Base-by-base conservation (phyloP, 2,797 vertebrate species). In the Coilia nasus region DNA sequence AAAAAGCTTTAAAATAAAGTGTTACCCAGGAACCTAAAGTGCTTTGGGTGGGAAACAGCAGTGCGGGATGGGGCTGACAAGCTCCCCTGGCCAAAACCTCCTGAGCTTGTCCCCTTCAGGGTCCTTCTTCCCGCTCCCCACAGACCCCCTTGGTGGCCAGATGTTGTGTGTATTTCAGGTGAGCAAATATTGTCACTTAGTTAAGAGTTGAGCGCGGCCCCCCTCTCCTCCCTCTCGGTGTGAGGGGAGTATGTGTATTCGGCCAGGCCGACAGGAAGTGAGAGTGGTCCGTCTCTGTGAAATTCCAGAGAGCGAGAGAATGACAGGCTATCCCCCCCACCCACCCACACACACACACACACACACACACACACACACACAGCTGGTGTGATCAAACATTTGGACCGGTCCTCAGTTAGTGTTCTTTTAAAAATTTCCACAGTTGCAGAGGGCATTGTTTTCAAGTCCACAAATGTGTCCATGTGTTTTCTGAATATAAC, bases 141-240 rank as follows among this genome's bases (percentile, higher is more conserved):
- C 75, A 82, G 78, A 82, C 50, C 71, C 71, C 71, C 71, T 78
- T 17, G 2, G 6, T 6, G 46, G 83, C 82, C 83, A 83, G 67
- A 81, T 85, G 59, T 44, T 78, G 31, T 57, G 87, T 83, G 87
- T 87, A 71, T 87, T 89, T 93, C 92, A 93, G 94, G 93, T 94
- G 95, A 94, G 91, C 94, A 96, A 96, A 96, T 90, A 95, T 85
- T 86, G 91, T 92, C 86, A 80, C 87, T 91, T 17, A 64, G 81
- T 87, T 86, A 85, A 89, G 90, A 87, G 84, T 78, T 87, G 87
- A 87, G 88, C 87, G 89, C 86, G 88, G 85, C 84, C 81, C 83
- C 86, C 88, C 67, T 88, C 71, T 41, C 71, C 71, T 44, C 71
- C 71, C 19, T 41, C 41, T 35, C 35, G 31, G 35, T 54, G 50